Conservation (phyloP, 2,113 vertebrate genomes). For the Otis tarda region DNA sequence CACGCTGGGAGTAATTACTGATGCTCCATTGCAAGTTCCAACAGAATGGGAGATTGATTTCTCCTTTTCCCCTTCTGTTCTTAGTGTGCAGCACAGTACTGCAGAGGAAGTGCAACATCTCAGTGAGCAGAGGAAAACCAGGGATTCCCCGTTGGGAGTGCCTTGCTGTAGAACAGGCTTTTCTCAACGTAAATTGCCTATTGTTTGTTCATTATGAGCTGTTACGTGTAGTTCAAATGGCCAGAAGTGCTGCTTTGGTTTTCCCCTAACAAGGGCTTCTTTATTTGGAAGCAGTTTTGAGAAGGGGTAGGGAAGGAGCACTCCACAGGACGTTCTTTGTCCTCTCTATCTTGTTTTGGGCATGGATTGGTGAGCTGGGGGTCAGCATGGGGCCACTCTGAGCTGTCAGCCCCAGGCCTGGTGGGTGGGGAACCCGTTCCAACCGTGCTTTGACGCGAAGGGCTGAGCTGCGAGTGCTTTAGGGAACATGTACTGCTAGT, state of each 20-base stretch:
- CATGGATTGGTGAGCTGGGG: constrained; percentile 3
- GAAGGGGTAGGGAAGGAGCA: neutral
- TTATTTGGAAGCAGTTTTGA: constrained; percentile 23
- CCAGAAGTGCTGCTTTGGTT: constrained; percentile 21
- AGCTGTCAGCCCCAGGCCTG: neutral
- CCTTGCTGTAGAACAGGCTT: neutral
- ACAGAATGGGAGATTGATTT: neutral
- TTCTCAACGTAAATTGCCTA: neutral
- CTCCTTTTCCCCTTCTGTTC: neutral
- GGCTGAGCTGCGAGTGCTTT: neutral
- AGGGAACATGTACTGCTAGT: neutral
- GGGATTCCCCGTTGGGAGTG: neutral
- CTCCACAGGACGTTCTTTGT: constrained; percentile 21
- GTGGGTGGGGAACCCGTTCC: constrained; percentile 3
- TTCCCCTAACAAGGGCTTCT: constrained; percentile 34
- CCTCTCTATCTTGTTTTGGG: neutral
- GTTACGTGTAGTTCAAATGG: neutral
- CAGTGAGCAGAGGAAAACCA: neutral
- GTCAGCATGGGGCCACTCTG: neutral
- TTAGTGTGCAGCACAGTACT: neutral
- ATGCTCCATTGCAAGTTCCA: neutral
- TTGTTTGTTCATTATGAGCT: constrained; percentile 1
- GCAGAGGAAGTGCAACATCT: neutral
- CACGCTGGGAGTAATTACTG: neutral
- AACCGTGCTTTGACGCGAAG: rapidly evolving